Base-by-base conservation (phyloP, 2,888 invertebrate genomes). In the Sclerodermus sp. region DNA sequence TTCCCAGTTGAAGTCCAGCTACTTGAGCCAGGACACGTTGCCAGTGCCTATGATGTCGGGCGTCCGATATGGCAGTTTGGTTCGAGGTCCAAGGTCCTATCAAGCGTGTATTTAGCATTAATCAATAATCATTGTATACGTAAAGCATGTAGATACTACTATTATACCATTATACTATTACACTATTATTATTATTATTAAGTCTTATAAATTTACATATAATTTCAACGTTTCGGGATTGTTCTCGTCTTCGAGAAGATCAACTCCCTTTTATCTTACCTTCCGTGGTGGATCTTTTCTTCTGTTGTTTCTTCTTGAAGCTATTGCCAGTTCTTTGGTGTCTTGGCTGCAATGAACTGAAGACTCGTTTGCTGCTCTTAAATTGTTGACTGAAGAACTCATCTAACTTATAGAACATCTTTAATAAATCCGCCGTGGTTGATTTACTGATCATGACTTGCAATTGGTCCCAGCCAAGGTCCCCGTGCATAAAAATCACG, bases 371-470 rank as follows among this genome's bases (percentile, higher is more conserved):
- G 74, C 95, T 93, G 62, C 93, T 95, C 77, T 95, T 94, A 76
- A 97, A 95, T 81, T 98, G 97, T 78, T 96, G 96, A 55, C 93
- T 90, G 81, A 99, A 97, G 82, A 99, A 99, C 80, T 97, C 96
- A 68, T 96, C 95, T 31, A 99, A 83, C 74, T 97, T 97, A 59
- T 91, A 89, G 76, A 91, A 94, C 91, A 99, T 97, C 82, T 97
- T 98, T 42, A 96, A 82, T 52, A 99, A 82, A 81, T 99, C 98
- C 0, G 95, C 94, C 0, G 97, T 96, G 1, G 98, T 99, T 42
- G 95, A 95, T 78, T 95, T 92, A 4, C 93, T 94, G 75, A 99
- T 96, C 85, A 99, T 90, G 67, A 98, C 85, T 81, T 99, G 97
- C 38, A 98, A 83, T 73, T 93, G 96, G 75, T 96, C 94, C 98